Percentiles rank a stretch among this genome's conserved stretches.
phyloP scores from a whole-genome alignment of 2,888 invertebrate genomes.

The Microctonus aethiopoides region DNA sequence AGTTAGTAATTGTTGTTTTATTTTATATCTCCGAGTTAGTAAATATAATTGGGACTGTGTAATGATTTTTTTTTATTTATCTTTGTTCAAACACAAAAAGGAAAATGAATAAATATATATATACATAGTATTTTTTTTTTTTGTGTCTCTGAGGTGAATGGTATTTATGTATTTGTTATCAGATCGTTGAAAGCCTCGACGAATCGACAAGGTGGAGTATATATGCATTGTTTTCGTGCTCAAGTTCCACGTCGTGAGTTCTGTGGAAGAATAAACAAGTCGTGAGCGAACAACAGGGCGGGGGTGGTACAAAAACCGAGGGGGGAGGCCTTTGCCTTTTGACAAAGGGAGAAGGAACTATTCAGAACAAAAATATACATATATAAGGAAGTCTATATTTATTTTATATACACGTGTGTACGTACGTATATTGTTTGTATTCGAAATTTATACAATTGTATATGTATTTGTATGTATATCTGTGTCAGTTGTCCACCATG shows the following conservation, averaged over 20 bases:
- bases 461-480: neutral
- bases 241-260: conserved; percentile 30
- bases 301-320: neutral
- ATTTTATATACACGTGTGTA: neutral
- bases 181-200: conserved; percentile 18
- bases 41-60: neutral
- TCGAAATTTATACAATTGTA: neutral
- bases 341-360: neutral
- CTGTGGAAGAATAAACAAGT: conserved; percentile 1
- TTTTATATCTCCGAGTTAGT: too few relatives aligned
- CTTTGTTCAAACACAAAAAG: neutral
- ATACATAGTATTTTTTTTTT: neutral
- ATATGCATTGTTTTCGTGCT: conserved; percentile 25
- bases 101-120: neutral
- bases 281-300: neutral
- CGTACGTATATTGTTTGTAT: neutral
- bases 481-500: neutral
- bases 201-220: conserved; percentile 23
- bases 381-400: neutral
- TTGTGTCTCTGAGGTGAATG: neutral
- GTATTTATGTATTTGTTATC: conserved; percentile 21
- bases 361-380: too few relatives aligned
- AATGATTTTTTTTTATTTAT: too few relatives aligned
- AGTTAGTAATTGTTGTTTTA: too few relatives aligned
- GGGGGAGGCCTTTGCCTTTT: neutral